Conservation (phyloP, 2,113 vertebrate genomes). For the Corvus moneduloides region DNA sequence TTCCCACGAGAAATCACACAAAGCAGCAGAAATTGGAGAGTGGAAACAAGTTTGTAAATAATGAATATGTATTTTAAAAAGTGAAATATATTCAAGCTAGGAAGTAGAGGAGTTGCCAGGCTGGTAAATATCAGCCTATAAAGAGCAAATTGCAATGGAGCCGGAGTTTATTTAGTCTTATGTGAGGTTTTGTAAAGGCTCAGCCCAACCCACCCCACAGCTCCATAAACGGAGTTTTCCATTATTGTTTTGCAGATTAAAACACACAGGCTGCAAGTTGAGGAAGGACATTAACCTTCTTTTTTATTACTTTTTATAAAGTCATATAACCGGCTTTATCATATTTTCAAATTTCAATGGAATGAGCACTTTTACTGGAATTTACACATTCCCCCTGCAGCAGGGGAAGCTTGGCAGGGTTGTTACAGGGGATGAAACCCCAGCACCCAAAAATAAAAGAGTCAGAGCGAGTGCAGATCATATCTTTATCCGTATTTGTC, state of each 20-base stretch:
- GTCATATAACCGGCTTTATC: background rate
- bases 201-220: background rate
- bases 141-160: slow-evolving; percentile 42
- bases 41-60: slow-evolving; percentile 70
- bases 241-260: slow-evolving; percentile 37
- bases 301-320: background rate
- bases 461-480: rapidly evolving
- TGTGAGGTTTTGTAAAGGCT: background rate
- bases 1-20: slow-evolving; percentile 16
- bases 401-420: background rate
- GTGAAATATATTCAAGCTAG: slow-evolving; percentile 52
- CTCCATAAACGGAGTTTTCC: slow-evolving; percentile 9
- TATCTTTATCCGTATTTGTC: background rate
- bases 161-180: slow-evolving; percentile 31
- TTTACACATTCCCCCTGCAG: background rate
- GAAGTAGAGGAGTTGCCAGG: slow-evolving; percentile 40
- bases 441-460: background rate
- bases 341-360: background rate
- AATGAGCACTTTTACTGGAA: background rate
- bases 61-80: slow-evolving; percentile 60
- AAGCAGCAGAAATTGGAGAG: slow-evolving; percentile 45
- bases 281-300: background rate
- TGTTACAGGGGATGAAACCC: background rate
- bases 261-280: background rate
- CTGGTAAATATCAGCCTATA: slow-evolving; percentile 68